Evolutionary conservation across 2,113 vertebrate species (phyloP), one percentile per base, ranked within the genome.

Genomic region (Narcine bancroftii): DNA sequence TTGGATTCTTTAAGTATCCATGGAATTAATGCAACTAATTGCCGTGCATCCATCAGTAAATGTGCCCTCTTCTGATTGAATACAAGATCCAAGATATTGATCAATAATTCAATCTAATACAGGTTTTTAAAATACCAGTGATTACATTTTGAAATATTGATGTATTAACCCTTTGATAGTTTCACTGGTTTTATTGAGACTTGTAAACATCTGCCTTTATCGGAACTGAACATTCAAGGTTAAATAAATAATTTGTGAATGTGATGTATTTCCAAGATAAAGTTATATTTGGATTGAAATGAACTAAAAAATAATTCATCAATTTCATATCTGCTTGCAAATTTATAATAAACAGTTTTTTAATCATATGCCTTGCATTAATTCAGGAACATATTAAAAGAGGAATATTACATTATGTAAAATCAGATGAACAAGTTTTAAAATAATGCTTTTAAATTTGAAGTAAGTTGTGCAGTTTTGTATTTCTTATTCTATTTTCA

Each of bases 141-240:
- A 53, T 83, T 45, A 33, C 29, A 83, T 83, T 83, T 83, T 83
- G 79, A 83, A 83, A 29, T 56, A 56, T 83, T 53, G 47, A 53
- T 53, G 26, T 53, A 47, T 53, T 83, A 29, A 53, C 47, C 79
- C 53, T 60, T 85, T 87, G 81, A 13, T n/a, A 60, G 53, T 36
- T 87, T 15, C 81, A 63, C 81, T 60, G 33, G 60, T 56, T 56
- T 60, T 13, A 63, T 60, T 63, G 53, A 21, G 33, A 21, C 36
- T 7, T 15, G n/a, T 36, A 87, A 87, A 56, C 5, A 13, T 21
- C 17, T 33, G 60, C 81, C 60, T 33, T 33, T 36, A 29, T 6
- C 7, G 53, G 29, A 63, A 87, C 53, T 87, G n/a, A 36, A 2
- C 11, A 85, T 56, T 53, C 3, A 17, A 85, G 53, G 15, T 39